phyloP scores from a whole-genome alignment of 2,797 vertebrate species.

The Channallabes apus region DNA sequence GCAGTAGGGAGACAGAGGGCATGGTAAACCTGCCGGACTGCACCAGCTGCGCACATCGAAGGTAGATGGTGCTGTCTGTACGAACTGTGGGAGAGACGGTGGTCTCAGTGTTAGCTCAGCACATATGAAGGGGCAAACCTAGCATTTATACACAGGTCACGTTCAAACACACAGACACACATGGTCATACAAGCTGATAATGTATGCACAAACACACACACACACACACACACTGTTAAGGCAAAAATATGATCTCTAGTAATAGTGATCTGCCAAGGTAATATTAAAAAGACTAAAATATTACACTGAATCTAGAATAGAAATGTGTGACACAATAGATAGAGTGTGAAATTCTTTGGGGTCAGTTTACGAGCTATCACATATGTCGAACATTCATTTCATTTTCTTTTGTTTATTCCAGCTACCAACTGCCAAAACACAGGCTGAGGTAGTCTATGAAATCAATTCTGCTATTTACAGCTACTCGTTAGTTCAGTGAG shows the following conservation, averaged over 20 bases:
- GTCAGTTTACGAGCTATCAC: background rate
- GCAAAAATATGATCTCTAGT: background rate
- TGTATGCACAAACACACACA: background rate
- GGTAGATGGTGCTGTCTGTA: constrained; percentile 2
- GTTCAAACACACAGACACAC: constrained; percentile 18
- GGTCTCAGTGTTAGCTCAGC: constrained; percentile 6
- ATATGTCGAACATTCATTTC: background rate
- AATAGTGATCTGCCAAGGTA: background rate
- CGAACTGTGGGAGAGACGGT: background rate
- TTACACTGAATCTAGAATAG: background rate
- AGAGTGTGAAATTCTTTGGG: background rate
- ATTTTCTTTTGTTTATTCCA: background rate
- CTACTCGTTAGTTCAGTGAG: background rate
- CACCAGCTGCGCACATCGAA: constrained; percentile 17
- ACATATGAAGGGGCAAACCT: background rate
- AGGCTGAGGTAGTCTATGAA: background rate
- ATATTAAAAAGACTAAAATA: background rate
- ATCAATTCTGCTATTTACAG: background rate
- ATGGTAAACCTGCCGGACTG: constrained; percentile 25
- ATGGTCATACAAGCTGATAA: background rate
- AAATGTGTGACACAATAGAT: background rate
- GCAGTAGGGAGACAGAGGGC: constrained; percentile 26
- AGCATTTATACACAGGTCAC: constrained; percentile 3
- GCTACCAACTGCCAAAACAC: constrained; percentile 1
- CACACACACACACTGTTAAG: background rate